phyloP scores from a whole-genome alignment of 2,888 invertebrate genomes.

The Balanococcus diminutus region DNA sequence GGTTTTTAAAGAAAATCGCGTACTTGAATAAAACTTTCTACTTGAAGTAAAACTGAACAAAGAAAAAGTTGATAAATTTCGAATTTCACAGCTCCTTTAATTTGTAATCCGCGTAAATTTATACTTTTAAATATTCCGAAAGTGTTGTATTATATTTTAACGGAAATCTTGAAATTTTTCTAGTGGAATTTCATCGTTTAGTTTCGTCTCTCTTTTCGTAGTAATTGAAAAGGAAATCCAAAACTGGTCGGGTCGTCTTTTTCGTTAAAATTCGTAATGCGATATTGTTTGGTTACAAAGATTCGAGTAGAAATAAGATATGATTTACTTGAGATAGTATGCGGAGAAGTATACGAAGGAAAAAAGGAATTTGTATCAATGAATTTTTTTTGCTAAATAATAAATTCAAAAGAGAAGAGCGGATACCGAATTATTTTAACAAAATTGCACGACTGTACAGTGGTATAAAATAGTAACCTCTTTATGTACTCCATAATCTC shows the following conservation, averaged over 20 bases:
- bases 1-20: neutral
- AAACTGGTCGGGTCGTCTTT: neutral
- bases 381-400: neutral
- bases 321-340: neutral
- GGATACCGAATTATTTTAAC: constrained; percentile 14
- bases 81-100: neutral
- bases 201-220: too few relatives aligned
- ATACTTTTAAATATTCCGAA: neutral
- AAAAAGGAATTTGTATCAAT: neutral
- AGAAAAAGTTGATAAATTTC: neutral
- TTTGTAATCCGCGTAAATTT: neutral
- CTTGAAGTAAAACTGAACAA: neutral
- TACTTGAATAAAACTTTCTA: neutral
- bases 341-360: neutral
- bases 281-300: neutral
- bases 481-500: neutral
- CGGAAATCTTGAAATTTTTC: neutral
- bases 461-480: constrained; percentile 15
- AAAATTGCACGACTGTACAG: neutral
- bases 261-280: neutral
- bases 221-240: neutral
- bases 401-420: neutral
- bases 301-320: neutral
- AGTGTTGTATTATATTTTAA: neutral
- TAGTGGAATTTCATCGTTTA: neutral